These are phyloP conservation scores for Protonibea diacanthus DNA, from an alignment of 2,797 vertebrate species.

Conservation along the genomic window DNA sequence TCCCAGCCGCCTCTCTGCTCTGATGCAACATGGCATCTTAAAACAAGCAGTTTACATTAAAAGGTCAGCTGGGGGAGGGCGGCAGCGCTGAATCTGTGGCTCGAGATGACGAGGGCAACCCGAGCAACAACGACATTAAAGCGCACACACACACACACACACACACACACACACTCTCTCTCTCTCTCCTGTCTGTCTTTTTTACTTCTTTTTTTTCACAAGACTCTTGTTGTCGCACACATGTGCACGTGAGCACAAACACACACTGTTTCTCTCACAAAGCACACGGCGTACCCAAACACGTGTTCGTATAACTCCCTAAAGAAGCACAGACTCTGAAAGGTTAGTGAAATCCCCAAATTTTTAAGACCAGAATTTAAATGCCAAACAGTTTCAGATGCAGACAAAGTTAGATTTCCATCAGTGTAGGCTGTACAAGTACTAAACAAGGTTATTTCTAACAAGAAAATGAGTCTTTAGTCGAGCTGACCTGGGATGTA, in stretches of 20 bases:
- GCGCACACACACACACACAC: conserved; percentile 12
- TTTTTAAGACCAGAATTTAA: conserved; percentile 69
- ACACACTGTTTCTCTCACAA: conserved; percentile 29
- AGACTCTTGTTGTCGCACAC: conserved; percentile 22
- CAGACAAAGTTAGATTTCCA: conserved; percentile 52
- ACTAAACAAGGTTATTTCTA: conserved; percentile 27
- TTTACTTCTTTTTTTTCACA: conserved; percentile 9
- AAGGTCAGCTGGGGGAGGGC: conserved; percentile 79
- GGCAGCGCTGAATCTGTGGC: conserved; percentile 52
- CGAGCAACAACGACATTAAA: conserved; percentile 37
- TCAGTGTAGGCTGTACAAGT: conserved; percentile 29
- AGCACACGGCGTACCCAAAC: conserved; percentile 50
- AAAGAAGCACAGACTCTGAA: conserved; percentile 56
- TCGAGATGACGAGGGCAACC: conserved; percentile 54
- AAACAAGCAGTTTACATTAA: conserved; percentile 82
- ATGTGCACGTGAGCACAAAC: conserved; percentile 18
- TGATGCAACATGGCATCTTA: conserved; percentile 83
- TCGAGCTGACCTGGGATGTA: conserved; percentile 50
- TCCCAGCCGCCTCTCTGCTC: conserved; percentile 55
- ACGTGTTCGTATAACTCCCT: conserved; percentile 62
- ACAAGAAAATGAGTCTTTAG: conserved; percentile 32
- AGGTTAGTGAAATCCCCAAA: conserved; percentile 75
- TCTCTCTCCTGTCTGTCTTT: conserved; percentile 33
- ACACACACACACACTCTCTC: neutral
- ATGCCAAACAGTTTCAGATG: conserved; percentile 72